Conservation (phyloP, 2,797 vertebrate genomes). For the Arrhamphus sclerolepis region DNA sequence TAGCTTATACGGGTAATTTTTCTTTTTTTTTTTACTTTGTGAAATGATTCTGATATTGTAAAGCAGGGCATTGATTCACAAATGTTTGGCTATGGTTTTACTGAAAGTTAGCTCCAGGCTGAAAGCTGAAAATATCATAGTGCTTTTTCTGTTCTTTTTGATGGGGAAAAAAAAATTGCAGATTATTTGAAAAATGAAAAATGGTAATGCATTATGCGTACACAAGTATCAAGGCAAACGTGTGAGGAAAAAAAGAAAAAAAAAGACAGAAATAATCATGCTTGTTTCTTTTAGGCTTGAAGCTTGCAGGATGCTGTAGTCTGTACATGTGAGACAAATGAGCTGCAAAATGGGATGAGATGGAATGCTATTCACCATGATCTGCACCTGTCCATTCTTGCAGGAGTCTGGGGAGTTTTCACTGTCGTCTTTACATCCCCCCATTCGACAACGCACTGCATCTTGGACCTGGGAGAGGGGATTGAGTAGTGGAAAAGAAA, state of each 20-base stretch:
- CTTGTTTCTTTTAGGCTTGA: constrained; percentile 14
- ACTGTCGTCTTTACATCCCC: constrained; percentile 95
- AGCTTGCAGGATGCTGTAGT: constrained; percentile 11
- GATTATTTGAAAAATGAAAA: constrained; percentile 2
- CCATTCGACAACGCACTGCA: constrained; percentile 95
- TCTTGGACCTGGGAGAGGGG: constrained; percentile 90
- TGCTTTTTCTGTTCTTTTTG: no score
- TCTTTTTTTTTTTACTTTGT: no score
- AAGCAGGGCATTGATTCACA: not conserved
- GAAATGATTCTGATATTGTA: not conserved
- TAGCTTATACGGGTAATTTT: no score
- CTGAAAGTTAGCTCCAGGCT: no score
- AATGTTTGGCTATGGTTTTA: not conserved
- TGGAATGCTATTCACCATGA: constrained; percentile 96
- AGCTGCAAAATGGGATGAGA: constrained; percentile 70
- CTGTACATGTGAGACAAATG: constrained; percentile 25
- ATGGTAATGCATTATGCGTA: constrained; percentile 24
- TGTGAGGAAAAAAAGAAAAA: constrained; percentile 2
- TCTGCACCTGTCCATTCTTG: constrained; percentile 99
- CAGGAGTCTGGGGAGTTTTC: constrained; percentile 98
- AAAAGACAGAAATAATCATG: constrained; percentile 22
- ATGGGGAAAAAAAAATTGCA: constrained; percentile 2
- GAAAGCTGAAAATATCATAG: no score
- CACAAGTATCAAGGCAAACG: constrained; percentile 18
- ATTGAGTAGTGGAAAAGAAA: not conserved